A percentile compares a stretch with the other conserved stretches of the same genome.
phyloP scores from a whole-genome alignment of 2,888 invertebrate species.

The Resseliella maxima region DNA sequence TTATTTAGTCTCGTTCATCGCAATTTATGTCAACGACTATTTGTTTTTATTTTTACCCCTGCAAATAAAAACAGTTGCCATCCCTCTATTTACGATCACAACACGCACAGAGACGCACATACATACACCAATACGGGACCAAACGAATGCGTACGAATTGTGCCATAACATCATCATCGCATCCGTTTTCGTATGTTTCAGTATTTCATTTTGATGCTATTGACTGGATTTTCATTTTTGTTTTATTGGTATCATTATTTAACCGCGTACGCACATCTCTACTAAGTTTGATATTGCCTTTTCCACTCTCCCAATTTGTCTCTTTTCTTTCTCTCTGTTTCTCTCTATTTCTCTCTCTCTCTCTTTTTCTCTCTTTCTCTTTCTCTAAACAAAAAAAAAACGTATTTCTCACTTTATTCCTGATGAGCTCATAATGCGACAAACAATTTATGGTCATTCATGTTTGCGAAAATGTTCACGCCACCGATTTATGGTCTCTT shows the following conservation, averaged over 20 bases:
- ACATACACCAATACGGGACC: neutral
- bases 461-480: neutral
- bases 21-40: constrained; percentile 51
- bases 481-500: neutral
- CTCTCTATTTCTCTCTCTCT: neutral
- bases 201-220: constrained; percentile 25
- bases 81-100: too few relatives aligned
- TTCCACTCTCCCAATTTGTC: neutral
- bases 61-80: constrained; percentile 15
- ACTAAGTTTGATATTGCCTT: too few relatives aligned
- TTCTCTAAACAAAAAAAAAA: too few relatives aligned
- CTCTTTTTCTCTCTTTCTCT: neutral
- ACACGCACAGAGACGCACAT: too few relatives aligned
- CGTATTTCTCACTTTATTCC: constrained; percentile 1
- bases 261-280: neutral
- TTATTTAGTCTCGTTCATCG: constrained; percentile 44
- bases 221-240: constrained; percentile 32
- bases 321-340: neutral
- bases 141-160: neutral
- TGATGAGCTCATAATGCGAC: neutral
- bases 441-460: neutral
- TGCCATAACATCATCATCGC: neutral
- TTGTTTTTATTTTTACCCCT: constrained; percentile 19
- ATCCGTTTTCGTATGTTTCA: constrained; percentile 15
- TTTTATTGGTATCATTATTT: constrained; percentile 41